Evolutionary conservation across 2,888 invertebrate genomes (phyloP), one percentile per base, ranked within the genome.

Genomic region (Agriopis leucophaearia): DNA sequence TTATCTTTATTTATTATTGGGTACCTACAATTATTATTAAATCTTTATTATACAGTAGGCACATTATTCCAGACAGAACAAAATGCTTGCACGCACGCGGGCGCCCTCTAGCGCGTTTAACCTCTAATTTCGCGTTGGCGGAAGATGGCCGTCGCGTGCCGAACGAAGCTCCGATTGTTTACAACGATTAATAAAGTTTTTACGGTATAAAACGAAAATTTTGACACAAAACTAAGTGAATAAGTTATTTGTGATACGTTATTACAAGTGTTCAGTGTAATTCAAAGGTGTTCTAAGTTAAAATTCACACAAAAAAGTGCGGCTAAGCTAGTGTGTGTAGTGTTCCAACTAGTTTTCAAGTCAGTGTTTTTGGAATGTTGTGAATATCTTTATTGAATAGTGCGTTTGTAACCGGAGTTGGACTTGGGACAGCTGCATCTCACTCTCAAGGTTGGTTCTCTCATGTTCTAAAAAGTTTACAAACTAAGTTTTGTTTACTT

Each of bases 61-160:
- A n/a, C 50, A 27, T 8, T 35, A 5, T 0, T 13, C 8, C 35
- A 9, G 0, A 8, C 8, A 51, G 0, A 51, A 48, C 18, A 16
- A 36, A 36, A 51, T 38, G 16, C 15, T 5, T 35, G 6, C 38
- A 27, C 47, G 5, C 8, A 76, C 84, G 85, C 88, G 5, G 4
- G 76, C 84, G 85, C 88, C 92, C 88, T 90, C 92, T 92, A 81
- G 84, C 79, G 83, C 66, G 73, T 71, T 71, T 82, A 88, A 87
- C 84, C 83, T 88, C 73, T 88, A 92, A 90, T 87, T 82, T 78
- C 82, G 83, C 86, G 86, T 86, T 87, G 88, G 88, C 91, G 91
- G 91, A 93, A 93, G 90, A 93, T 93, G 92, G 93, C 93, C 91
- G 93, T 89, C 92, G 92, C 87, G 90, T 91, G 88, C 83, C 83